phyloP scores from a whole-genome alignment of 2,113 vertebrate genomes.

The Pandion haliaetus region DNA sequence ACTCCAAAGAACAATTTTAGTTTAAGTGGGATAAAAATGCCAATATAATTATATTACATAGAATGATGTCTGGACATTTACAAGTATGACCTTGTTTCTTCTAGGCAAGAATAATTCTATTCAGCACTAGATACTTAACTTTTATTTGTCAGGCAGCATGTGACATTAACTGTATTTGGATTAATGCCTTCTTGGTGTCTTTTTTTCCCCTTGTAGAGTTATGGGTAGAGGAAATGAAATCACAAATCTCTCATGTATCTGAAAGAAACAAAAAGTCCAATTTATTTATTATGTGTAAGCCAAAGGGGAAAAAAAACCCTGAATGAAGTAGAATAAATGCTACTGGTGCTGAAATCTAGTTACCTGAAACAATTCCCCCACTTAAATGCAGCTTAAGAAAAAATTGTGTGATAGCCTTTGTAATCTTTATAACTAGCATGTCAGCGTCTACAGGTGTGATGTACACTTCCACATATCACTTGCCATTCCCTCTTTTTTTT shows the following conservation, averaged over 20 bases:
- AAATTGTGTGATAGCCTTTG: not conserved
- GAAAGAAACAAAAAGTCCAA: not conserved
- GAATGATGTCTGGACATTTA: constrained; percentile 29
- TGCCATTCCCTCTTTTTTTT: not conserved
- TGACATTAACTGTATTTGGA: constrained; percentile 19
- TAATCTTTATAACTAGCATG: not conserved
- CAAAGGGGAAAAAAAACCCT: not conserved
- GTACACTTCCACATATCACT: not conserved
- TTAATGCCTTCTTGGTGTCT: constrained; percentile 13
- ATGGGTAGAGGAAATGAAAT: constrained; percentile 9
- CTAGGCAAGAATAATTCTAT: constrained; percentile 21
- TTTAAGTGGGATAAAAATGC: constrained; percentile 31
- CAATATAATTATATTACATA: not conserved
- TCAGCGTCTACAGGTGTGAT: not conserved
- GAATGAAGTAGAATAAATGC: not conserved
- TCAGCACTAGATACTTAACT: constrained; percentile 8
- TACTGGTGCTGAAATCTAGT: not conserved
- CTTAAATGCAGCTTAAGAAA: not conserved
- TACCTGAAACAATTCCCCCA: not conserved
- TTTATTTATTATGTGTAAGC: not conserved
- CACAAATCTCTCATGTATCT: not conserved
- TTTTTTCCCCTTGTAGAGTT: not conserved
- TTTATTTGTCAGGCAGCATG: constrained; percentile 13
- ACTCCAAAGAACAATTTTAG: constrained; percentile 9
- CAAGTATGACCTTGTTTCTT: constrained; percentile 29